These are phyloP conservation scores for Bergia sp. DNA, from an alignment of 92 coral and sea anemone genomes.

Conservation along the genomic window DNA sequence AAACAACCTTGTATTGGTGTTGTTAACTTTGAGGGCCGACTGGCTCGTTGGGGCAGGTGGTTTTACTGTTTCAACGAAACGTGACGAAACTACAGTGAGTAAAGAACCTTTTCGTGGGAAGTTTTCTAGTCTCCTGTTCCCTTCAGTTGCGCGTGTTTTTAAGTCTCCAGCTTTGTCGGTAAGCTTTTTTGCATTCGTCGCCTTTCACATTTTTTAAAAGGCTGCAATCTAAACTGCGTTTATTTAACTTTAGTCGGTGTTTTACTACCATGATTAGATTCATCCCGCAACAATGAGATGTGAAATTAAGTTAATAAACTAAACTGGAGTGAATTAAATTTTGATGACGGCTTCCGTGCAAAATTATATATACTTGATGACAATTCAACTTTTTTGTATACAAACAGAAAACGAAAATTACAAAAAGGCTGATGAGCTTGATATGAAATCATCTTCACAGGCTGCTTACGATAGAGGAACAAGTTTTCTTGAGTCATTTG, in stretches of 20 bases:
- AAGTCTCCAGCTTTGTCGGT: background rate
- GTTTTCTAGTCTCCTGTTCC: background rate
- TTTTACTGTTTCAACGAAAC: background rate
- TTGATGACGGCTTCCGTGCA: conserved; percentile 53
- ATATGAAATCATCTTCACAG: background rate
- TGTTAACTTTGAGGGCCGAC: background rate
- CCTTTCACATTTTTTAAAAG: conserved; percentile 12
- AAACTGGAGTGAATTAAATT: conserved; percentile 67
- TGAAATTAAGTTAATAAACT: conserved; percentile 65
- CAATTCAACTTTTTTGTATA: conserved; percentile 5
- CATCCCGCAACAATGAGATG: conserved; percentile 58
- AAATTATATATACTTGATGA: conserved; percentile 34
- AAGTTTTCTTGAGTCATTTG: background rate
- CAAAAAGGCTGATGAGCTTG: background rate
- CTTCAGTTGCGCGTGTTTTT: background rate
- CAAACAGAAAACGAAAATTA: background rate
- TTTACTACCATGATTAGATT: conserved; percentile 28
- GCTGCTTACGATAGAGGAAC: background rate
- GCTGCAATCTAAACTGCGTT: conserved; percentile 29
- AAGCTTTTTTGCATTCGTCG: conserved; percentile 1
- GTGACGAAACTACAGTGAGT: conserved; percentile 10
- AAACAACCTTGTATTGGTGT: background rate
- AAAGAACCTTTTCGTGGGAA: conserved; percentile 21
- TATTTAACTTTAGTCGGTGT: conserved; percentile 17
- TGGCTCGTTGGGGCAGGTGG: conserved; percentile 9